These are phyloP conservation scores for Parnassius glacialis DNA, from an alignment of 2,888 invertebrate genomes.

Conservation along the genomic window DNA sequence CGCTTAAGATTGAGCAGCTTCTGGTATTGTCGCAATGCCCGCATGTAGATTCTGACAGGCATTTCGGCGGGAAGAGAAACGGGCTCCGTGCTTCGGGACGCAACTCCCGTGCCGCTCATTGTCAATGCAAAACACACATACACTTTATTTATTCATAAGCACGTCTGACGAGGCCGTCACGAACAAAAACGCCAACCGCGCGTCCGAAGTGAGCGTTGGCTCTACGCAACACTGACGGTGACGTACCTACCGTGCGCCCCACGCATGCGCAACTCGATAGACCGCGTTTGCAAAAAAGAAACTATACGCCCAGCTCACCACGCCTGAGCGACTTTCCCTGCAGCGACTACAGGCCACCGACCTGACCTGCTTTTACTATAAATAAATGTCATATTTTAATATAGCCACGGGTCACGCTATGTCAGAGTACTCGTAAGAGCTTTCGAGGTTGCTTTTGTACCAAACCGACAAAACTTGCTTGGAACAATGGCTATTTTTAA, in stretches of 20 bases:
- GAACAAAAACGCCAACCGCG: conserved; percentile 62
- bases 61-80: conserved; percentile 55
- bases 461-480: background rate
- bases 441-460: conserved; percentile 4
- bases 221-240: conserved; percentile 74
- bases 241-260: conserved; percentile 47
- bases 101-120: conserved; percentile 69
- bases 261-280: conserved; percentile 64
- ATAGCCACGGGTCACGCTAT: conserved; percentile 4
- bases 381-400: conserved; percentile 36
- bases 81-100: conserved; percentile 57
- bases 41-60: conserved; percentile 77
- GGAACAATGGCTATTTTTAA: too few species aligned
- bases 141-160: conserved; percentile 58
- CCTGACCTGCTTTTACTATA: conserved; percentile 72
- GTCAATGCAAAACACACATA: conserved; percentile 47
- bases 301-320: conserved; percentile 50
- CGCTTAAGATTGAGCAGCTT: conserved; percentile 81
- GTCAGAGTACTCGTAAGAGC: background rate
- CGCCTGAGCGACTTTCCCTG: conserved; percentile 70
- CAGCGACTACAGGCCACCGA: conserved; percentile 47
- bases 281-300: conserved; percentile 68
- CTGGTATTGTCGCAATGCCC: conserved; percentile 83
- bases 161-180: conserved; percentile 46
- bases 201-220: conserved; percentile 78